phyloP scores from a whole-genome alignment of 1,140 invertebrate species.

The Drosophila paulistorum region DNA sequence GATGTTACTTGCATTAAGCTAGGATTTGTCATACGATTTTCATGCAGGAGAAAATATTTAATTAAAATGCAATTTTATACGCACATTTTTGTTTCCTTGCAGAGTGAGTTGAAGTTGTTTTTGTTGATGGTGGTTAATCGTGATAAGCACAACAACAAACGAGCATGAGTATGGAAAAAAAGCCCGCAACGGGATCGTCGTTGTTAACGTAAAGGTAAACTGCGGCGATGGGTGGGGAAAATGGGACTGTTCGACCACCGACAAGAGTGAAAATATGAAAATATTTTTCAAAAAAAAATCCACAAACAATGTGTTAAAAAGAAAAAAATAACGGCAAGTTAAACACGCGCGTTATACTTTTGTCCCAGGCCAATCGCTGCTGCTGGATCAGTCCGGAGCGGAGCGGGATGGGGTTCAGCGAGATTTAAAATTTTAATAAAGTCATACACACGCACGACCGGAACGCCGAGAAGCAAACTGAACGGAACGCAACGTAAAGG shows the following conservation, averaged over 20 bases:
- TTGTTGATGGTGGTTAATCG: slow-evolving; percentile 30
- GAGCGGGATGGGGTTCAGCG: background rate
- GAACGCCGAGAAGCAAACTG: slow-evolving; percentile 33
- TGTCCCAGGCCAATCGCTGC: slow-evolving; percentile 22
- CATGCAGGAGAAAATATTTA: slow-evolving; percentile 44
- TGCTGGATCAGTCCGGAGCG: slow-evolving; percentile 2
- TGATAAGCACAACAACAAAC: slow-evolving; percentile 56
- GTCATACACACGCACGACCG: slow-evolving; percentile 71
- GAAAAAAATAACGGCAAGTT: slow-evolving; percentile 51
- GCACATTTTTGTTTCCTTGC: slow-evolving; percentile 23
- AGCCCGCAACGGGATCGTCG: background rate
- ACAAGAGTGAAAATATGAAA: slow-evolving; percentile 33
- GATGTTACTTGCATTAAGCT: slow-evolving; percentile 39
- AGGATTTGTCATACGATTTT: slow-evolving; percentile 49
- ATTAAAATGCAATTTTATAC: slow-evolving; percentile 54
- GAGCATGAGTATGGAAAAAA: slow-evolving; percentile 20
- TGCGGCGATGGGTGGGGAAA: slow-evolving; percentile 9
- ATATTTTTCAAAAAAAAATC: slow-evolving; percentile 54
- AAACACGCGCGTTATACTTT: slow-evolving; percentile 61
- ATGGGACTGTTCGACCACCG: background rate
- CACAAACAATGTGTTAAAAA: slow-evolving; percentile 64
- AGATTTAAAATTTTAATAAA: slow-evolving; percentile 75
- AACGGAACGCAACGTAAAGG: slow-evolving; percentile 7
- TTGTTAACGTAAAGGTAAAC: slow-evolving; percentile 20
- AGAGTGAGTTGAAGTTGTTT: slow-evolving; percentile 5